These are phyloP conservation scores for Chaetura pelagica DNA, from an alignment of 2,113 vertebrate species.

Conservation along the genomic window DNA sequence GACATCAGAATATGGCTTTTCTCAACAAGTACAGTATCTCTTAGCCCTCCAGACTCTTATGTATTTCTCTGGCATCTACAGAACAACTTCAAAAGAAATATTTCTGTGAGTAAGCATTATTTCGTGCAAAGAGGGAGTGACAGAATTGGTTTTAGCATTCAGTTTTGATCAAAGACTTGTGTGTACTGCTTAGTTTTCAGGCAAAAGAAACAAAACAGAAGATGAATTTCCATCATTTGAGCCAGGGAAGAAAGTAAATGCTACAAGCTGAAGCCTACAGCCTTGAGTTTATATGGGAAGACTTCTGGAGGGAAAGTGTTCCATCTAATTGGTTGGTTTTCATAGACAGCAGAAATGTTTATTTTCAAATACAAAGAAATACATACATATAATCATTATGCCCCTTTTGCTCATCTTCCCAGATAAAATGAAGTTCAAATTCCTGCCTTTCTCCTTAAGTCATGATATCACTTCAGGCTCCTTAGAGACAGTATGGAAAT, in stretches of 20 bases:
- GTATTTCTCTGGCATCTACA: constrained; percentile 1
- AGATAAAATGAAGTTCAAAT: neutral
- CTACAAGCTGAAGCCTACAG: neutral
- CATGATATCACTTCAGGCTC: neutral
- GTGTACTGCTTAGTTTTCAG: constrained; percentile 14
- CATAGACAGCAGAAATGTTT: neutral
- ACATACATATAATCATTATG: neutral
- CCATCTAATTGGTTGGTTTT: neutral
- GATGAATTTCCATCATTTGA: constrained; percentile 39
- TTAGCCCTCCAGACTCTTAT: neutral
- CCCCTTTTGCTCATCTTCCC: neutral
- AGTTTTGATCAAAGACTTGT: constrained; percentile 56
- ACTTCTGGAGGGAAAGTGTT: neutral
- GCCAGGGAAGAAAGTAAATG: neutral
- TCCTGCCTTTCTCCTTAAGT: neutral
- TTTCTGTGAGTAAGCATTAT: constrained; percentile 47
- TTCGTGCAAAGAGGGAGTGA: neutral
- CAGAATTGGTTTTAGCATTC: constrained; percentile 33
- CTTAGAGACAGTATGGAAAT: neutral
- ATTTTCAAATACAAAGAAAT: neutral
- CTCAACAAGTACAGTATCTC: constrained; percentile 6
- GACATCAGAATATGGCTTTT: constrained; percentile 37
- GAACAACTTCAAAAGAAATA: constrained; percentile 41
- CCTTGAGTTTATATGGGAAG: neutral
- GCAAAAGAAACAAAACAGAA: constrained; percentile 44